Evolutionary conservation across 2,113 vertebrate genomes (phyloP).

Genomic region (Mandrillus leucophaeus): DNA sequence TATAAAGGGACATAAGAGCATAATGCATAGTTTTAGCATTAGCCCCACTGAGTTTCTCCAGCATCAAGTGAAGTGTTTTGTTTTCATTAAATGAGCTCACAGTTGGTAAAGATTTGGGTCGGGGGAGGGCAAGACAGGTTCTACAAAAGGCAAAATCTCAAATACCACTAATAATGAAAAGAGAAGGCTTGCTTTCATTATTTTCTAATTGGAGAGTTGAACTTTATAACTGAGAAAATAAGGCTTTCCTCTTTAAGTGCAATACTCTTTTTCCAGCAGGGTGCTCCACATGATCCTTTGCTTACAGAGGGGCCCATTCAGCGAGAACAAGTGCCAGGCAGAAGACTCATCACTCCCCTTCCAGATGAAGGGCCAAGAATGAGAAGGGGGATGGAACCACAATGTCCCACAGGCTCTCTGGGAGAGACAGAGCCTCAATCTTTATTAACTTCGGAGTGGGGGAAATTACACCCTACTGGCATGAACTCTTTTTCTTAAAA

Average conservation of each 20-base stretch:
- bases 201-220: slow-evolving; percentile 69
- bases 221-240: slow-evolving; percentile 58
- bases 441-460: slow-evolving; percentile 48
- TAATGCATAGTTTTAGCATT: slow-evolving; percentile 50
- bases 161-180: slow-evolving; percentile 47
- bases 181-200: slow-evolving; percentile 63
- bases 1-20: slow-evolving; percentile 12
- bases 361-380: slow-evolving; percentile 13
- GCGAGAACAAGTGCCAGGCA: slow-evolving; percentile 36
- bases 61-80: slow-evolving; percentile 55
- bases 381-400: neutral
- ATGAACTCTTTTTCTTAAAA: neutral
- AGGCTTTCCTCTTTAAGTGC: slow-evolving; percentile 54
- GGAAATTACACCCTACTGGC: neutral
- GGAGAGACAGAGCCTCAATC: neutral
- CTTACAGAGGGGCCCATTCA: slow-evolving; percentile 43
- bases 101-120: slow-evolving; percentile 59
- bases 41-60: slow-evolving; percentile 23
- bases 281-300: neutral
- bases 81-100: slow-evolving; percentile 72
- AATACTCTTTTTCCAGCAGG: slow-evolving; percentile 2
- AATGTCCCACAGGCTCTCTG: neutral
- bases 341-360: slow-evolving; percentile 41
- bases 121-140: neutral
- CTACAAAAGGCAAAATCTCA: slow-evolving; percentile 27